Percentiles rank a stretch among this genome's conserved stretches.
Evolutionary conservation across 2,113 vertebrate genomes (phyloP).

Genomic region (Anguilla japonica): DNA sequence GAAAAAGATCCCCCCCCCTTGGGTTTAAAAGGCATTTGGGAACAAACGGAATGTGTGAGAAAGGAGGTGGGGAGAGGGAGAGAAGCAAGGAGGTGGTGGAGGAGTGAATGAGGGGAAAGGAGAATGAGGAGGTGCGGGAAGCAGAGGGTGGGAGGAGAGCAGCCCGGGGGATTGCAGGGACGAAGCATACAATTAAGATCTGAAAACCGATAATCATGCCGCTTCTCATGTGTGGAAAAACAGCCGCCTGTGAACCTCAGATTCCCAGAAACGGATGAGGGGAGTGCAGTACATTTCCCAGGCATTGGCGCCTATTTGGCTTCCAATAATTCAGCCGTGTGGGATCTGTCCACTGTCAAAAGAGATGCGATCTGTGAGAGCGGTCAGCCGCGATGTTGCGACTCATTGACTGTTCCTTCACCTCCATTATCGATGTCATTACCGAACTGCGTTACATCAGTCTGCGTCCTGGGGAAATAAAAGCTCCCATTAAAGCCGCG

Average conservation of each 20-base stretch:
- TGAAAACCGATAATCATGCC: background rate
- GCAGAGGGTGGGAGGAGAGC: constrained; percentile 10
- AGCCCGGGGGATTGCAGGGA: background rate
- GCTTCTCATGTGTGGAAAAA: background rate
- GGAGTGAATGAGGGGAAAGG: constrained; percentile 29
- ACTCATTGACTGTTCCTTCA: background rate
- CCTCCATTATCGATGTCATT: constrained; percentile 1
- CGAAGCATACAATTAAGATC: background rate
- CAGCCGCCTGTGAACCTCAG: background rate
- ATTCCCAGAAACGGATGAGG: background rate
- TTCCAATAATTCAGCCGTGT: background rate
- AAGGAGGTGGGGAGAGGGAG: constrained; percentile 13
- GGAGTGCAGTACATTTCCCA: background rate
- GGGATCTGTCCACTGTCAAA: background rate
- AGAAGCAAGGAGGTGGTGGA: constrained; percentile 28
- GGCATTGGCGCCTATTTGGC: background rate
- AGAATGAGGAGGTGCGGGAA: background rate
- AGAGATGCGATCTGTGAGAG: background rate
- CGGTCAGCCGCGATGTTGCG: background rate
- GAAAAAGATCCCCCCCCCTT: constrained; percentile 41
- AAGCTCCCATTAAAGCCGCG: background rate
- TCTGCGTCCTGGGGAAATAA: background rate
- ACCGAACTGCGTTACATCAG: background rate
- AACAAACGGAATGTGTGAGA: constrained; percentile 18
- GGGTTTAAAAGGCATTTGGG: constrained; percentile 30